Base-by-base conservation (phyloP, 23 tunicate genomes). In the Oikopleura albicans region DNA sequence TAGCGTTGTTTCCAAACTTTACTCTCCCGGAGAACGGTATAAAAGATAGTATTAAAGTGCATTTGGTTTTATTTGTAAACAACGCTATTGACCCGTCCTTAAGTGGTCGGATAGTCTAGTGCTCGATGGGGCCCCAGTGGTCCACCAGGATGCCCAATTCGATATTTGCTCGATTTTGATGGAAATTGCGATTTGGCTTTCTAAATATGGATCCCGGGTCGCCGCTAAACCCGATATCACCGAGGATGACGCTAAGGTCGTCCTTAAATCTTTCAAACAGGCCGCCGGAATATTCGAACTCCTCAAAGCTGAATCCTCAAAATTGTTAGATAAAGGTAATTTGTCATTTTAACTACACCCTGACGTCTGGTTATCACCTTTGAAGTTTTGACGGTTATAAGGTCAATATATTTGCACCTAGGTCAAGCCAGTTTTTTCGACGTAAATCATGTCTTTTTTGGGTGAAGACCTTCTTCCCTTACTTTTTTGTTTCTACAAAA, bases 241-340 rank as follows among this genome's bases (percentile, higher is more conserved):
- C 0, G 86, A 85, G 87, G 98, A 93, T 66, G 95, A 90, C 83
- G 98, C 98, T 1, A 93, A 93, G 83, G 91, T 86, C 83, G 92
- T 93, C 75, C 89, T 87, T 83, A 86, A 83, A n/a, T 83, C 88
- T 75, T 66, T 93, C 76, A 90, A 88, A 84, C 88, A 88, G 59
- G 98, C 98, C 22, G 98, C 98, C 63, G 98, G 98, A 2, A 88
- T 93, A 1, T 93, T 93, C 56, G 86, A 90, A 76, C 94, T 22
- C 8, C 8, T 49, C 22, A 8, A 8, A 22, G 8, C 59, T 49
- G 16, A 49, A 49, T 8, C 59, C 16, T 8, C 8, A 49, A 49
- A 22, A 22, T 22, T 49, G 16, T 22, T 49, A 8, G 59, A 49
- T 16, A 49, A 49, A 22, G 16, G 16, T 8, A 22, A 49, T 49